Base-by-base conservation (phyloP, 2,888 invertebrate species). In the Drosophila atripex region DNA sequence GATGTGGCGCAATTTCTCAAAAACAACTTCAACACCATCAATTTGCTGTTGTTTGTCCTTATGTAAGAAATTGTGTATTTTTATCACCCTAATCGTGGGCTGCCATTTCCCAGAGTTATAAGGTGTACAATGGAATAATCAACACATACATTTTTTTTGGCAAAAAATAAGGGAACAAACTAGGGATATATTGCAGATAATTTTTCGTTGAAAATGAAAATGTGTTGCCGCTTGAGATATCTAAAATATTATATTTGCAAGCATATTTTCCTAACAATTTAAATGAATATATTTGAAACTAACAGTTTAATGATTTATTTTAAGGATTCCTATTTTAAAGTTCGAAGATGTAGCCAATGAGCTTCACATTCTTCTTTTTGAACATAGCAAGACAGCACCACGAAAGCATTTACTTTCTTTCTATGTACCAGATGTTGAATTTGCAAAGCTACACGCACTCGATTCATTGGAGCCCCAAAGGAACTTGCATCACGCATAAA, bases 21-120 rank as follows among this genome's bases (percentile, higher is more conserved):
- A 51, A 78, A 76, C 86, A 70, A 54, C 80, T 76, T 80, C 59
- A 86, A 69, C 82, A 74, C 84, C 87, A 80, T 86, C 80, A 83
- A 84, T 82, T 78, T 83, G 66, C 72, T 57, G 59, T 72, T 58
- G 35, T 54, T 41, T 30, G 57, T 57, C 51, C 59, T 64, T 54
- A 54, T 71, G 64, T 82, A 43, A 50, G 38, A 46, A 54, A 61
- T 32, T 49, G 65, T 68, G 59, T 59, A 65, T 39, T 55, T 51
- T 63, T 57, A 43, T 41, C 41, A 38, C 43, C 46, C 30, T 11
- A 32, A 18, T 21, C 65, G 16, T 23, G 38, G n/a, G 38, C 30
- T 39, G 53, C 65, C 30, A 65, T 52, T 64, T 63, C 65, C 52
- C 63, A 52, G 64, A 35, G 43, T 32, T 43, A 51, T 63, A 45